These are phyloP conservation scores for Tromatobia lineatoria DNA, from an alignment of 2,888 invertebrate species.

Conservation along the genomic window DNA sequence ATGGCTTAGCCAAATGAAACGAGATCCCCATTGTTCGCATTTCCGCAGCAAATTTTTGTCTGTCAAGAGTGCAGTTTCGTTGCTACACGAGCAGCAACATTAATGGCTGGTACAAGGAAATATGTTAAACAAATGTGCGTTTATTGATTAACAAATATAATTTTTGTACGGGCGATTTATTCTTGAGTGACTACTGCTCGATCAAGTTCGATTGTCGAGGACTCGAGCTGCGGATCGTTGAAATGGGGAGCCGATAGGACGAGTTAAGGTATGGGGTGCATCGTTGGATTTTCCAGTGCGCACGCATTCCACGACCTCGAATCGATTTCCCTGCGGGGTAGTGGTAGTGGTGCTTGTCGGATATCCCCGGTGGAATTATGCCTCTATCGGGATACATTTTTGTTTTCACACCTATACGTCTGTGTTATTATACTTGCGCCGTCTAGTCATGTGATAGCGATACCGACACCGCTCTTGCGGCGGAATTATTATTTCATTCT, in stretches of 20 bases:
- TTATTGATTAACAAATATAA: too few species aligned
- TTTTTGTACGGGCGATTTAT: background rate
- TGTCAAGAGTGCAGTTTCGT: too few species aligned
- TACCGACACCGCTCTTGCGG: background rate
- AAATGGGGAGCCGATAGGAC: conserved; percentile 23
- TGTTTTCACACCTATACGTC: background rate
- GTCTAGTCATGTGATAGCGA: conserved; percentile 4
- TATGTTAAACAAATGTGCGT: too few species aligned
- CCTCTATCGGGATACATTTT: conserved; percentile 6
- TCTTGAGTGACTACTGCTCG: conserved; percentile 30
- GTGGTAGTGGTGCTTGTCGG: background rate
- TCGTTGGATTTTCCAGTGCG: conserved; percentile 56
- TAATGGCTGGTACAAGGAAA: too few species aligned
- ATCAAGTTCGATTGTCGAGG: conserved; percentile 46
- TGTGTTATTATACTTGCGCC: background rate
- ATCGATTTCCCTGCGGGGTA: conserved; percentile 61
- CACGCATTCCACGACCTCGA: conserved; percentile 56
- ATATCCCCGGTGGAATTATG: conserved; percentile 22
- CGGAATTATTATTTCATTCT: conserved; percentile 23
- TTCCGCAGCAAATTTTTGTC: too few species aligned
- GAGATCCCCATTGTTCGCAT: too few species aligned
- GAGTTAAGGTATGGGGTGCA: conserved; percentile 2
- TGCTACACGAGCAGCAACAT: too few species aligned
- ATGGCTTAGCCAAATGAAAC: too few species aligned
- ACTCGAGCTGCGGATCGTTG: conserved; percentile 14